Conservation (phyloP, 92 coral and sea anemone genomes). For the Hydrozoanthus gracilis region DNA sequence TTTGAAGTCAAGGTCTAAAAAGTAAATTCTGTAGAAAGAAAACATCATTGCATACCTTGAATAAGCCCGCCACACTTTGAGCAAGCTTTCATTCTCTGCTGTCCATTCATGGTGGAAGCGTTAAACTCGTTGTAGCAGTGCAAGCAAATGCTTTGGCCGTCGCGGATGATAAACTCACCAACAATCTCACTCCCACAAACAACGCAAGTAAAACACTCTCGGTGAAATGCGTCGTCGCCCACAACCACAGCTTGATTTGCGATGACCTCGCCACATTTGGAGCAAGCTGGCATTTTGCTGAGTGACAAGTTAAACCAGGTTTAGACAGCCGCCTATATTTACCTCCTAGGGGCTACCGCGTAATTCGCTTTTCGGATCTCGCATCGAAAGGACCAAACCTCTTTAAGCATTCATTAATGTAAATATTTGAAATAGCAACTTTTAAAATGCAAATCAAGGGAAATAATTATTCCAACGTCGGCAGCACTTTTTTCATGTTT, state of each 20-base stretch:
- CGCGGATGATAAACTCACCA: constrained; percentile 48
- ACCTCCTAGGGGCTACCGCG: too few species aligned
- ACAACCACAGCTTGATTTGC: constrained; percentile 26
- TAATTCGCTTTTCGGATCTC: neutral
- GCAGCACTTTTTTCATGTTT: neutral
- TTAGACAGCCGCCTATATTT: neutral
- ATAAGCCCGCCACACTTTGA: constrained; percentile 45
- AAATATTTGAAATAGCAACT: constrained; percentile 39
- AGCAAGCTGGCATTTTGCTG: constrained; percentile 21
- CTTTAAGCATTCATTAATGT: constrained; percentile 11
- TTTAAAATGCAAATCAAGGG: constrained; percentile 36
- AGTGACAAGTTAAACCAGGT: too few species aligned
- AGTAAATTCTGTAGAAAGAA: neutral
- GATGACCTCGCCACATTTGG: constrained; percentile 31
- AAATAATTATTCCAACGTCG: neutral
- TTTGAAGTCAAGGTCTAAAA: neutral
- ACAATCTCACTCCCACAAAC: constrained; percentile 27
- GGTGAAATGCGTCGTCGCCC: constrained; percentile 32
- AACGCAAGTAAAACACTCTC: constrained; percentile 26
- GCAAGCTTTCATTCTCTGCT: constrained; percentile 40
- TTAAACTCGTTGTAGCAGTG: constrained; percentile 21
- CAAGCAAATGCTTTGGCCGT: constrained; percentile 36
- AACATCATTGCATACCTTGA: constrained; percentile 13
- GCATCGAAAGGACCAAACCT: neutral
- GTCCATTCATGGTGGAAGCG: constrained; percentile 14